phyloP scores from a whole-genome alignment of 2,888 invertebrate genomes.

The Pollenia angustigena region DNA sequence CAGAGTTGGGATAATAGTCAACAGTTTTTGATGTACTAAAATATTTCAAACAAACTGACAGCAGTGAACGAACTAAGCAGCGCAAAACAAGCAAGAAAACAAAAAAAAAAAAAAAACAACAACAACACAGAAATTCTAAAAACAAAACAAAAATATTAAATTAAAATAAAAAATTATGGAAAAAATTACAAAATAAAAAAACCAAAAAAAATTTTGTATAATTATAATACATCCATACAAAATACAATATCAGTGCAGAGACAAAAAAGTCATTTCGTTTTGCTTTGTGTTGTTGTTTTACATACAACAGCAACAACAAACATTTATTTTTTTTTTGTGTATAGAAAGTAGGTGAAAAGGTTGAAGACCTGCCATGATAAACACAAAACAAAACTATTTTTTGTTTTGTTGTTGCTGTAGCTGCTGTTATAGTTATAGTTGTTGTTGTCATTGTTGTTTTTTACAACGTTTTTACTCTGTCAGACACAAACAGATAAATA shows the following conservation, averaged over 20 bases:
- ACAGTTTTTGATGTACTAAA: too few relatives aligned
- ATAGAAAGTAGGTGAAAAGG: conserved; percentile 82
- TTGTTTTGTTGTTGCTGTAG: conserved; percentile 57
- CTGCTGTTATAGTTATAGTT: conserved; percentile 35
- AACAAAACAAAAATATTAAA: too few relatives aligned
- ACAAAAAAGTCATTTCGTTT: conserved; percentile 50
- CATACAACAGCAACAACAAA: conserved; percentile 34
- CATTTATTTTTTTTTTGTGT: conserved; percentile 31
- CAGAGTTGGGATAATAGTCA: too few relatives aligned
- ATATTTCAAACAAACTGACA: too few relatives aligned
- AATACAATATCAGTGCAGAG: conserved; percentile 5
- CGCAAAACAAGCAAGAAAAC: too few relatives aligned
- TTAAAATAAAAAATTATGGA: too few relatives aligned
- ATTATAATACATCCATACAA: neutral
- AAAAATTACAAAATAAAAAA: too few relatives aligned
- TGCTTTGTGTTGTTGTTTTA: conserved; percentile 42
- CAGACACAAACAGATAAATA: conserved; percentile 69
- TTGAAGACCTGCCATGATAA: conserved; percentile 77
- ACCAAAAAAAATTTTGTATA: neutral
- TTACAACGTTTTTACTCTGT: conserved; percentile 29
- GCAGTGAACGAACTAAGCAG: too few relatives aligned
- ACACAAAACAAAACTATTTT: conserved; percentile 66
- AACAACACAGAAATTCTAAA: too few relatives aligned
- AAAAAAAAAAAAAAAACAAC: too few relatives aligned
- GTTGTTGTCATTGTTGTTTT: conserved; percentile 42